phyloP scores from a whole-genome alignment of 2,113 vertebrate genomes.

The Dasypus novemcinctus region DNA sequence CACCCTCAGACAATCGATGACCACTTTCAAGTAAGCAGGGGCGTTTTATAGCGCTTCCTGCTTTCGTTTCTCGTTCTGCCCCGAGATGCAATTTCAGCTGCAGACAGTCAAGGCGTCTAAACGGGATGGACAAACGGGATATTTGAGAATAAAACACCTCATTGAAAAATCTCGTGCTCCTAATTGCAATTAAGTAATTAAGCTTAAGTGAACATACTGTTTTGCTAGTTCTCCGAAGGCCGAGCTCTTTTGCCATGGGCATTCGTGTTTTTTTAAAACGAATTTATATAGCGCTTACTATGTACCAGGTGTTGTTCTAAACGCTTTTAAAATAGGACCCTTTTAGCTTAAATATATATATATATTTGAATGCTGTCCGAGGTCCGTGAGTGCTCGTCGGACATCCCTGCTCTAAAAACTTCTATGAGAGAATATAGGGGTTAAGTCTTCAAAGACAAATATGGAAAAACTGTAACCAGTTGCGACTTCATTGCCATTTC shows the following conservation, averaged over 20 bases:
- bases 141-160: neutral
- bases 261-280: neutral
- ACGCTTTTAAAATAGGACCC: constrained; percentile 1
- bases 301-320: neutral
- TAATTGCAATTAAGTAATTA: constrained; percentile 31
- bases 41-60: neutral
- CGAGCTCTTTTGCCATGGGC: neutral
- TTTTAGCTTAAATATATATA: constrained; percentile 11
- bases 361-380: neutral
- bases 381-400: constrained; percentile 10
- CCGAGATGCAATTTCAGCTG: neutral
- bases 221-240: neutral
- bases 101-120: neutral
- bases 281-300: neutral
- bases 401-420: neutral
- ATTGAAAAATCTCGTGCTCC: constrained; percentile 12
- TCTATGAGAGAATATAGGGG: neutral
- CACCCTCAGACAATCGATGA: constrained; percentile 48
- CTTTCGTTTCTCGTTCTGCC: neutral
- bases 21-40: constrained; percentile 29
- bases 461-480: constrained; percentile 29
- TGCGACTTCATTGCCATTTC: constrained; percentile 54
- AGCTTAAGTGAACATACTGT: neutral
- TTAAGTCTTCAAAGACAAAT: constrained; percentile 58
- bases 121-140: neutral